Conservation (phyloP, 2,113 vertebrate species). For the Pluvianellus socialis region DNA sequence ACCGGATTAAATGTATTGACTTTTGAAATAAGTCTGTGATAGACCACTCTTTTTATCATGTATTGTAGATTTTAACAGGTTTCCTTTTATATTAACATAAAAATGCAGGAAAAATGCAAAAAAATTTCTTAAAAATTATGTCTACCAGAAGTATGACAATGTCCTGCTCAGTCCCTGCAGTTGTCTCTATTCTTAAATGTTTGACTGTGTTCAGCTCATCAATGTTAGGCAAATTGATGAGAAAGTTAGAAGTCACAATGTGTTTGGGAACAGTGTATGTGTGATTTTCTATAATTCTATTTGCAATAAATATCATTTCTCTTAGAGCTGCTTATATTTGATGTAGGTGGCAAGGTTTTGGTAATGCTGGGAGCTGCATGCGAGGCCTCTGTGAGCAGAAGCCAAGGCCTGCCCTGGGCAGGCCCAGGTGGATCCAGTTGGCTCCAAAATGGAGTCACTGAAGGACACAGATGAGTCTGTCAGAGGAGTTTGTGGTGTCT, state of each 20-base stretch:
- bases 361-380: background rate
- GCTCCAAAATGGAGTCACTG: background rate
- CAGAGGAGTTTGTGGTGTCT: background rate
- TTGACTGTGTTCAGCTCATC: background rate
- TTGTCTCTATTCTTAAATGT: background rate
- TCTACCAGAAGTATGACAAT: background rate
- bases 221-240: background rate
- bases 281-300: background rate
- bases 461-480: background rate
- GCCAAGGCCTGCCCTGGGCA: background rate
- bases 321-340: background rate
- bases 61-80: background rate
- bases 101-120: background rate
- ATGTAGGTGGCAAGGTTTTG: background rate
- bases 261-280: background rate
- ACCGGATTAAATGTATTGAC: background rate
- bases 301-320: background rate
- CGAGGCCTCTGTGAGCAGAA: background rate
- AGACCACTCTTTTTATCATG: background rate
- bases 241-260: background rate
- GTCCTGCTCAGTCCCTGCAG: background rate
- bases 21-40: background rate
- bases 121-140: background rate
- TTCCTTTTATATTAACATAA: background rate
- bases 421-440: background rate